Conservation (phyloP, 1,140 invertebrate species). For the Heliothis subflexa region DNA sequence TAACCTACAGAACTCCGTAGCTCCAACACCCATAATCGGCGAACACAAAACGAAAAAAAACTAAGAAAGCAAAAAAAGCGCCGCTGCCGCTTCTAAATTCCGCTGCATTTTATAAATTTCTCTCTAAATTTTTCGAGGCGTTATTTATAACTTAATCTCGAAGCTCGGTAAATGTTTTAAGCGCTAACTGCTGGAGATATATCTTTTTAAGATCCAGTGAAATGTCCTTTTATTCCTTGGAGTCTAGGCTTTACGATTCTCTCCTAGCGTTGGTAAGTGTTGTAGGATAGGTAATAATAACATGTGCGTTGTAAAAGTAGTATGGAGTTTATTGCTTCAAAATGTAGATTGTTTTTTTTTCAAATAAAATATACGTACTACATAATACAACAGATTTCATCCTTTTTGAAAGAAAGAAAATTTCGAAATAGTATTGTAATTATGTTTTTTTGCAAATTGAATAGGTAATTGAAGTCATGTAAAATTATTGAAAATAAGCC, state of each 20-base stretch:
- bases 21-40: conserved; percentile 17
- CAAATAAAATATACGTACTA: too few species aligned
- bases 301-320: background rate
- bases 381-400: too few species aligned
- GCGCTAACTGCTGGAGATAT: conserved; percentile 64
- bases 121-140: conserved; percentile 77
- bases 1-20: background rate
- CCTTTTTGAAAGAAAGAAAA: background rate
- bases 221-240: conserved; percentile 14
- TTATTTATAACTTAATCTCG: conserved; percentile 82
- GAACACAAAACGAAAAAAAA: background rate
- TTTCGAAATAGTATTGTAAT: too few species aligned
- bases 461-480: too few species aligned
- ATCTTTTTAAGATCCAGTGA: conserved; percentile 45
- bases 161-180: conserved; percentile 75
- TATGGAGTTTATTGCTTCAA: background rate
- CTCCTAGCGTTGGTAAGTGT: background rate
- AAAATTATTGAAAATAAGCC: background rate
- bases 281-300: background rate
- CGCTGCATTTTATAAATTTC: conserved; percentile 68
- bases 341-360: too few species aligned
- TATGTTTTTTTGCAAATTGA: too few species aligned
- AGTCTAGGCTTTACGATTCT: background rate
- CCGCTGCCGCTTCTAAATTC: conserved; percentile 56
- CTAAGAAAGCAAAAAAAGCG: background rate